Evolutionary conservation across 2,113 vertebrate genomes (phyloP), one percentile per base, ranked within the genome.

Genomic region (Corythaeola cristata): DNA sequence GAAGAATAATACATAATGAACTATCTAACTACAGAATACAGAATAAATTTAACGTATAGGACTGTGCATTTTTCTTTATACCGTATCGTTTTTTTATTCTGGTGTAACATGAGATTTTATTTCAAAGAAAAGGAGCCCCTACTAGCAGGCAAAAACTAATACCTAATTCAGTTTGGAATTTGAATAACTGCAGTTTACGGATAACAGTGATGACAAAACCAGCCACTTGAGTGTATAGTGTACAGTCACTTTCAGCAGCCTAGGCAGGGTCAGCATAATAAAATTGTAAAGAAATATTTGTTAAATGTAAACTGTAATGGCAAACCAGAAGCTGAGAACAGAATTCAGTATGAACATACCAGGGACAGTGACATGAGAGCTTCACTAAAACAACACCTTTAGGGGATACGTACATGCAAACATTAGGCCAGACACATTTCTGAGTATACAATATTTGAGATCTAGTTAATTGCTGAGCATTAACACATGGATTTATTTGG

Each of bases 1-100:
- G 15, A 59, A 24, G 3, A 32, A 7, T 0, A 11, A 35, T 32
- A 41, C 0, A 47, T 0, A 17, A 39, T 49, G 4, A 47, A 22
- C 39, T 17, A 11, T 1, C 20, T 28, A 35, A 44, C 6, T 52
- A 30, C 2, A 8, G 26, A 68, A 74, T 7, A 49, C 7, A 37
- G 12, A 58, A 45, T 4, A 30, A 24, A 75, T 47, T 4, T 6
- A 3, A 64, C 0, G 2, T 2, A 15, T 0, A 55, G 41, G 32
- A 41, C 41, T 16, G 32, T 3, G 21, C 8, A 1, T 24, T 50
- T 44, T 26, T 32, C 23, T 53, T 84, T 53, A 4, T 0, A 28
- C 6, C 4, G 3, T 7, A 7, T 16, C 3, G 27, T 41, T 33
- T 44, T 41, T 56, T 27, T 28, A 44, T 41, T 75, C 22, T 35